phyloP scores from a whole-genome alignment of 2,113 vertebrate genomes.

The Himantopus leucocephalus region DNA sequence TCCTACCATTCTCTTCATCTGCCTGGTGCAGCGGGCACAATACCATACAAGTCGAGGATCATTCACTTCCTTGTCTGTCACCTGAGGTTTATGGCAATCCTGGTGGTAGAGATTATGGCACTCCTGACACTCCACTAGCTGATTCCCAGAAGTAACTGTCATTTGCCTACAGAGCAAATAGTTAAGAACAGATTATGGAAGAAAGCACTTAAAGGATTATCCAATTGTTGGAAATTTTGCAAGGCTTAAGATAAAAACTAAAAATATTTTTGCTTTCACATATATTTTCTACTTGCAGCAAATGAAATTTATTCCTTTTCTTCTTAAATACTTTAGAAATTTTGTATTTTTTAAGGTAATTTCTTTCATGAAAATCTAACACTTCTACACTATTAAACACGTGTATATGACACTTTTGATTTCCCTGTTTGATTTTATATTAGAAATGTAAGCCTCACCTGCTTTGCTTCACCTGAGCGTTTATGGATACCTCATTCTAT shows the following conservation, averaged over 20 bases:
- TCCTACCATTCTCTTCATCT: conserved; percentile 98
- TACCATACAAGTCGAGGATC: conserved; percentile 98
- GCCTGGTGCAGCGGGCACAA: conserved; percentile 94
- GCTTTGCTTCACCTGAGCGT: not conserved
- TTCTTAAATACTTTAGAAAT: not conserved
- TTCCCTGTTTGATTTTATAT: not conserved
- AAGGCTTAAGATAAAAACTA: conserved; percentile 14
- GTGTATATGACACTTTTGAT: not conserved
- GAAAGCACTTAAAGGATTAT: conserved; percentile 35
- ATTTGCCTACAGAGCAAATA: conserved; percentile 86
- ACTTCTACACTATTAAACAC: not conserved
- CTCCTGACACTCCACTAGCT: conserved; percentile 97
- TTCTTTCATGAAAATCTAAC: not conserved
- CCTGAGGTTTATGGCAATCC: conserved; percentile 97
- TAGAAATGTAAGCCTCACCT: not conserved
- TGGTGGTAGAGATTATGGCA: conserved; percentile 99
- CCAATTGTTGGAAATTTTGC: conserved; percentile 21
- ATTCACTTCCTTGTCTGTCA: conserved; percentile 97
- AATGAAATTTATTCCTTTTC: not conserved
- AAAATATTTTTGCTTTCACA: not conserved
- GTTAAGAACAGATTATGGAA: conserved; percentile 56
- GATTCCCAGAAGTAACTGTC: conserved; percentile 95
- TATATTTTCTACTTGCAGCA: not conserved
- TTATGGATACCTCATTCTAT: not conserved
- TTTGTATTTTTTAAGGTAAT: not conserved